phyloP scores from a whole-genome alignment of 2,113 vertebrate genomes.

The Lontra canadensis region DNA sequence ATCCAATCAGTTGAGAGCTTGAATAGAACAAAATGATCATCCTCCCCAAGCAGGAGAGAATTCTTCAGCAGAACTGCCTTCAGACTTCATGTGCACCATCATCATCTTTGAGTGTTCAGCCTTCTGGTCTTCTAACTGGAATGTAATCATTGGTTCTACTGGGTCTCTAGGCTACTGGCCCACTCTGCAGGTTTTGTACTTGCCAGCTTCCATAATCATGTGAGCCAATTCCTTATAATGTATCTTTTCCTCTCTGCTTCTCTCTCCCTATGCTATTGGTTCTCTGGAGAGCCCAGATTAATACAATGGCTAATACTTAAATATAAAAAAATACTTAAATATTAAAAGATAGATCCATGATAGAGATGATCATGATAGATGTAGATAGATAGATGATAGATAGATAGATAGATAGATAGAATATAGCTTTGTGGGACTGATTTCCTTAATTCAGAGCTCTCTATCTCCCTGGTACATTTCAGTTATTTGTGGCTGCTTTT shows the following conservation, averaged over 20 bases:
- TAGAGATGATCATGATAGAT: not conserved
- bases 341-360: not conserved
- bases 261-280: not conserved
- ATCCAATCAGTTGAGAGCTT: not conserved
- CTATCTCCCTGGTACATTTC: not conserved
- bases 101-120: not conserved
- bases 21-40: not conserved
- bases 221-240: not conserved
- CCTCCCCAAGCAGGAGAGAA: not conserved
- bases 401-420: not conserved
- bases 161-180: not conserved
- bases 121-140: not conserved
- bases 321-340: not conserved
- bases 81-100: not conserved
- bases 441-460: not conserved
- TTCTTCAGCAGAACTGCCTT: not conserved
- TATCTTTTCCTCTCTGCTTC: not conserved
- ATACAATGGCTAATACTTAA: not conserved
- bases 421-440: not conserved
- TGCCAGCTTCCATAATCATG: not conserved
- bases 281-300: not conserved
- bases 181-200: not conserved
- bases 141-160: not conserved
- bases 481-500: not conserved
- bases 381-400: not conserved